Evolutionary conservation across 2,797 vertebrate species (phyloP).

Genomic region (Okamejei kenojei): DNA sequence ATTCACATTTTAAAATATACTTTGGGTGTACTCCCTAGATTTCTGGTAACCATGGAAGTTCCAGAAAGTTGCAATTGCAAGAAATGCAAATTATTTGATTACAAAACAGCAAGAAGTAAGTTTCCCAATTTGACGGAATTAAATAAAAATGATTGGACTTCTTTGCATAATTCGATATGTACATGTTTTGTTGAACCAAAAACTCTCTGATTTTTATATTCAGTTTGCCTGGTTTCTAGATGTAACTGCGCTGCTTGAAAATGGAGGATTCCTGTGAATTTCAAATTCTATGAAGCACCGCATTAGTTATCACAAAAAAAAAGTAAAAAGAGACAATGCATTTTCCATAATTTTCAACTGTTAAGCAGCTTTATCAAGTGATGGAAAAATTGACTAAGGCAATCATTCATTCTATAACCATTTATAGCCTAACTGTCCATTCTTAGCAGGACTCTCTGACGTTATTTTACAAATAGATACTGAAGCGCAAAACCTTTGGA

Average conservation of each 20-base stretch:
- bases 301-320: background rate
- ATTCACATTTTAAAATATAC: background rate
- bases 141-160: background rate
- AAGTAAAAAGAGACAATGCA: background rate
- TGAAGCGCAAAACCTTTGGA: slow-evolving; percentile 51
- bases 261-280: background rate
- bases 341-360: background rate
- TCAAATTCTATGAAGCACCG: background rate
- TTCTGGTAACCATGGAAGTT: background rate
- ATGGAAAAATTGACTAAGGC: background rate
- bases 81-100: background rate
- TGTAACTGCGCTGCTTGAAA: background rate
- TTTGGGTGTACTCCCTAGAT: background rate
- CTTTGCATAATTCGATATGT: background rate
- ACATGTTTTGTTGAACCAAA: background rate
- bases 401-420: slow-evolving; percentile 19
- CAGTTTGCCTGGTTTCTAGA: background rate
- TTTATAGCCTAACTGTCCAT: slow-evolving; percentile 10
- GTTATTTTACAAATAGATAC: slow-evolving; percentile 46
- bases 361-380: background rate
- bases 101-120: background rate
- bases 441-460: background rate
- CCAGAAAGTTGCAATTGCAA: background rate
- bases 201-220: background rate
- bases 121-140: background rate